Evolutionary conservation across 2,888 invertebrate species (phyloP), one percentile per base, ranked within the genome.

Genomic region (Drosophila falleni): DNA sequence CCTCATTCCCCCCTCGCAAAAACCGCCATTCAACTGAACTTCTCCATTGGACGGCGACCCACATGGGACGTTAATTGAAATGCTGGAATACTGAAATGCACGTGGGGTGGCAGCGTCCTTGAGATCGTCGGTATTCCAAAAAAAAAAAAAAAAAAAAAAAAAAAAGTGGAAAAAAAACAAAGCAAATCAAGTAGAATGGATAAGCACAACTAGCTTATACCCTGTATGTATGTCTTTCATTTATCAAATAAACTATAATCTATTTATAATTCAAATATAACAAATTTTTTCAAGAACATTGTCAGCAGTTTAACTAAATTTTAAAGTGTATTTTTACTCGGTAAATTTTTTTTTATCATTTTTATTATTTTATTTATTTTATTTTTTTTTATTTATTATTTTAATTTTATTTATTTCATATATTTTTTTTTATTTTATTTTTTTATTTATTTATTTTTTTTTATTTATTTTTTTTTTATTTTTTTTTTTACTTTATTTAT

Each of bases 51-150:
- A 49, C 42, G 42, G 42, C 66, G 53, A 55, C 59, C 73, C 75
- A 72, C 80, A 81, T 78, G 80, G 77, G 74, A 80, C 74, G 76
- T 68, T 76, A 81, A 80, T 80, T 84, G 74, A 81, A 84, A 78
- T 73, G 81, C 79, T n/a, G n/a, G n/a, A n/a, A n/a, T n/a, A n/a
- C n/a, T 84, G 74, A 81, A 84, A 78, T 73, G 81, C 79, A 65
- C 63, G 73, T 77, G 60, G 80, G 71, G 71, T 70, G 78, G 61
- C 61, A 33, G 29, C 64, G 80, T 79, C 78, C 79, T 80, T 79
- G 67, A 73, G 54, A 74, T 79, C 63, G 66, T 68, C 61, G 55
- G 66, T 44, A 44, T 59, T 31, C 37, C 63, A 35, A 35, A 67
- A 67, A 69, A 56, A 37, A 69, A 65, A 31, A 29, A 37, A 31